Evolutionary conservation across 2,113 vertebrate genomes (phyloP).

Genomic region (Salvator merianae): DNA sequence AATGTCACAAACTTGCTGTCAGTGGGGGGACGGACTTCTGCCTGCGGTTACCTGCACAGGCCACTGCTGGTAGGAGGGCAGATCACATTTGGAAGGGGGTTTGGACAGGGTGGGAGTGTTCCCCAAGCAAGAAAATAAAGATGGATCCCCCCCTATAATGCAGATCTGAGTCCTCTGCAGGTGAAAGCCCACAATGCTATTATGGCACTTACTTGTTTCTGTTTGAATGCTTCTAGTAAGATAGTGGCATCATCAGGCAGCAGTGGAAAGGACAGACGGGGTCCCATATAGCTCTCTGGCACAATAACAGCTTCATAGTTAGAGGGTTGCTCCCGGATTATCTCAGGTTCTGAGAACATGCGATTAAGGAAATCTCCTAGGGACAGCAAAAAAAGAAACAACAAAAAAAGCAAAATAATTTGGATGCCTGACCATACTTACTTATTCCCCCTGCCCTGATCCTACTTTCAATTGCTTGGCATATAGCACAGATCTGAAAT

Average conservation of each 20-base stretch:
- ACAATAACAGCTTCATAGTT: slow-evolving; percentile 81
- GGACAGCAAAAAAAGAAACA: background rate
- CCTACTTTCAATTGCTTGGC: too few species aligned
- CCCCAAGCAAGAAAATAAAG: too few species aligned
- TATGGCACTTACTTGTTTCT: slow-evolving; percentile 84
- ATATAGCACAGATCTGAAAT: too few species aligned
- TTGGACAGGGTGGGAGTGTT: too few species aligned
- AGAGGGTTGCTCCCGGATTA: slow-evolving; percentile 72
- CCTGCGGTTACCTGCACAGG: too few species aligned
- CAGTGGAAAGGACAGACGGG: slow-evolving; percentile 86
- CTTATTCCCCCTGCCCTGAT: too few species aligned
- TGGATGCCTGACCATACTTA: too few species aligned
- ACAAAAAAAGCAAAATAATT: too few species aligned
- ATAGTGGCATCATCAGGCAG: slow-evolving; percentile 80
- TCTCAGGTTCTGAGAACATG: slow-evolving; percentile 80
- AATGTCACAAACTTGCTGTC: too few species aligned
- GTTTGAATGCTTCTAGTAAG: slow-evolving; percentile 90
- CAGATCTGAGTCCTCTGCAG: background rate
- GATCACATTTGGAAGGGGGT: too few species aligned
- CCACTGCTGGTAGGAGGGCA: too few species aligned
- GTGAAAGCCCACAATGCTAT: background rate
- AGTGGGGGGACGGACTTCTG: too few species aligned
- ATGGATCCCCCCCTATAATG: background rate
- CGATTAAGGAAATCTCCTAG: slow-evolving; percentile 87
- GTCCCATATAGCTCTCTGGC: slow-evolving; percentile 81